phyloP scores from a whole-genome alignment of 1,140 invertebrate genomes.

The Orius laevigatus region DNA sequence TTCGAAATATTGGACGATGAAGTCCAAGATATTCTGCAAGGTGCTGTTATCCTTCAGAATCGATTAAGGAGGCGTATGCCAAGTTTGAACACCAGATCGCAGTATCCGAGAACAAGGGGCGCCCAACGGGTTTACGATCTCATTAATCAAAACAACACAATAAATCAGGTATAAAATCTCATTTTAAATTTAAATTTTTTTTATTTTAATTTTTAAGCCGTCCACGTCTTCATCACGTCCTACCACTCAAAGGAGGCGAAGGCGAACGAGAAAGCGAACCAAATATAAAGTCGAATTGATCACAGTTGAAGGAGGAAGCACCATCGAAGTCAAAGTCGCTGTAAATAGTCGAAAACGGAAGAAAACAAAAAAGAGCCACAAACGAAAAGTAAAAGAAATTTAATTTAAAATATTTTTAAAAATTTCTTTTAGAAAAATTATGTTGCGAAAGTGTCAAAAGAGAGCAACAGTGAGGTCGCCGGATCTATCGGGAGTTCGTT shows the following conservation, averaged over 20 bases:
- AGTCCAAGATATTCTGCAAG: slow-evolving; percentile 24
- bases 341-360: slow-evolving; percentile 9
- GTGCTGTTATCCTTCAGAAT: slow-evolving; percentile 16
- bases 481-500: not conserved
- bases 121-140: slow-evolving; percentile 8
- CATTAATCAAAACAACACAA: slow-evolving; percentile 1
- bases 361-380: slow-evolving; percentile 8
- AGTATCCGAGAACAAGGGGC: slow-evolving; percentile 4
- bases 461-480: not conserved
- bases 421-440: not conserved
- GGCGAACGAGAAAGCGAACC: slow-evolving; percentile 1
- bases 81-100: slow-evolving; percentile 3
- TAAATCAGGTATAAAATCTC: not conserved
- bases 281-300: slow-evolving; percentile 15
- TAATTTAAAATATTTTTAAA: slow-evolving; percentile 4
- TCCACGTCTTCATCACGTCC: slow-evolving; percentile 6
- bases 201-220: slow-evolving; percentile 1
- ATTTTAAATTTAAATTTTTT: slow-evolving; percentile 2
- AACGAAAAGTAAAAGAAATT: slow-evolving; percentile 4
- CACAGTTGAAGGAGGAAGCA: slow-evolving; percentile 12
- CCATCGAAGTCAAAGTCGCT: slow-evolving; percentile 16
- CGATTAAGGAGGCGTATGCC: slow-evolving; percentile 19
- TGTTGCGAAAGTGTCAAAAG: not conserved
- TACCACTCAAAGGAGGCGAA: not conserved
- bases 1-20: too few species aligned